Conservation (phyloP, 2,888 invertebrate genomes). For the Orthonychiurus folsomi region DNA sequence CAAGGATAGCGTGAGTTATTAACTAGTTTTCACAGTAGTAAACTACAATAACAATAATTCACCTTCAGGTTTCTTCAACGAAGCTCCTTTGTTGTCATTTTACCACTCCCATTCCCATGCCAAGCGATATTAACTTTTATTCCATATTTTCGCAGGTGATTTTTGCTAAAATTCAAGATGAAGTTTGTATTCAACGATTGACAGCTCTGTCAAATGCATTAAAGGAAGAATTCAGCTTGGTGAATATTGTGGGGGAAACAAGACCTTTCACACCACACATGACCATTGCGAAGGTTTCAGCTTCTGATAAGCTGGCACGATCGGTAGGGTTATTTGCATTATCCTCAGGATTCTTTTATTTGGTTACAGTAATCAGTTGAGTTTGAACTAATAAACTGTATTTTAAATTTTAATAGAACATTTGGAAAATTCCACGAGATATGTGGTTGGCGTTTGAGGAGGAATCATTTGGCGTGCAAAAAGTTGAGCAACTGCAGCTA, state of each 20-base stretch:
- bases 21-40: slow-evolving; percentile 2
- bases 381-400: neutral
- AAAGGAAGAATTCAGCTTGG: neutral
- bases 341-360: neutral
- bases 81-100: too few species aligned
- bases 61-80: too few species aligned
- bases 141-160: slow-evolving; percentile 7
- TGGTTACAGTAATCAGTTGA: neutral
- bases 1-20: neutral
- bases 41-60: neutral
- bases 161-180: slow-evolving; percentile 4
- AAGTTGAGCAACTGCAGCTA: neutral
- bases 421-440: neutral
- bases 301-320: neutral
- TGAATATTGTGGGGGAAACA: neutral
- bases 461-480: neutral
- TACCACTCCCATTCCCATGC: too few species aligned
- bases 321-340: neutral
- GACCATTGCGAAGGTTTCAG: slow-evolving; percentile 11
- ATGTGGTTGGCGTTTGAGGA: neutral
- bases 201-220: neutral
- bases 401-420: neutral
- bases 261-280: slow-evolving; percentile 7
- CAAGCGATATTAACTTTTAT: neutral
- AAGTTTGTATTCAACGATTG: neutral